phyloP scores from a whole-genome alignment of 2,888 invertebrate genomes.

The Diplazon laetatorius region DNA sequence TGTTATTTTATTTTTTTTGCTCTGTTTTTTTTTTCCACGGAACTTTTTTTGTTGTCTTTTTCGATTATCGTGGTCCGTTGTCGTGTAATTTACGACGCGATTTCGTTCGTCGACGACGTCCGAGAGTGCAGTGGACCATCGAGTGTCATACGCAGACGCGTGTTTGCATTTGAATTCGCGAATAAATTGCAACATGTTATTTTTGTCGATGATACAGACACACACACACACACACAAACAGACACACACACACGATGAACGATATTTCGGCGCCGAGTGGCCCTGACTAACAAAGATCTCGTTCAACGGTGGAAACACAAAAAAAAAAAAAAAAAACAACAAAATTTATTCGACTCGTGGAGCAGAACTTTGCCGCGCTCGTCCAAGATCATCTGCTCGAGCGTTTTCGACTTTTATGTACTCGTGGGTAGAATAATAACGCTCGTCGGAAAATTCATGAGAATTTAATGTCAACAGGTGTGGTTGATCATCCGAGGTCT shows the following conservation, averaged over 20 bases:
- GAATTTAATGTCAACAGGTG: constrained; percentile 55
- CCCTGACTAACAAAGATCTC: constrained; percentile 28
- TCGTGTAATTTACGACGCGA: constrained; percentile 32
- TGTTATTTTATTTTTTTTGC: too few relatives aligned
- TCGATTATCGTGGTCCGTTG: constrained; percentile 15
- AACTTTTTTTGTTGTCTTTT: constrained; percentile 10
- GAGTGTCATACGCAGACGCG: background rate
- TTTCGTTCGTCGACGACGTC: constrained; percentile 7
- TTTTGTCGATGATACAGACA: constrained; percentile 40
- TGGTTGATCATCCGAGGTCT: constrained; percentile 3
- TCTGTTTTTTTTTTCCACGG: background rate
- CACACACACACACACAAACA: background rate
- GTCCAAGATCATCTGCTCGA: background rate
- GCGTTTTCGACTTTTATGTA: background rate
- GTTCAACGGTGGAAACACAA: constrained; percentile 15
- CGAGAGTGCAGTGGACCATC: constrained; percentile 35
- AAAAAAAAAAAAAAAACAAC: too few relatives aligned
- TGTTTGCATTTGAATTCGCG: constrained; percentile 10
- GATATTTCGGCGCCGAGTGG: constrained; percentile 22
- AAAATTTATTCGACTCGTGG: constrained; percentile 42
- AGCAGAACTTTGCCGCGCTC: background rate
- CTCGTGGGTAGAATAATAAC: background rate
- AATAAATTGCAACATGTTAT: constrained; percentile 37
- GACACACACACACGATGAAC: background rate
- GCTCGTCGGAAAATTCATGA: constrained; percentile 14